Evolutionary conservation across 2,888 invertebrate genomes (phyloP).

Genomic region (Morpho achilles): DNA sequence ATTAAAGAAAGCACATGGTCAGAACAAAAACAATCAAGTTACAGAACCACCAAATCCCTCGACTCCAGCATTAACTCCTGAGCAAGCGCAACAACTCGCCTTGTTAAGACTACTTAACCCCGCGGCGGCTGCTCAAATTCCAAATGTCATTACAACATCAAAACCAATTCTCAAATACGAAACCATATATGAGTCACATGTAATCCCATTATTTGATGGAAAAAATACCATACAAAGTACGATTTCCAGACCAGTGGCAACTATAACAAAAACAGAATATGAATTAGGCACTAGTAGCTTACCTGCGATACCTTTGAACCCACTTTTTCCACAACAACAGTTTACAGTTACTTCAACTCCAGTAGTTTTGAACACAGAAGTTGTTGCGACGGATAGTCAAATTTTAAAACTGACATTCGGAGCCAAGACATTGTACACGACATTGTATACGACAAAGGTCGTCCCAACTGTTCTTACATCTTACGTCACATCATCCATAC

Average conservation of each 20-base stretch:
- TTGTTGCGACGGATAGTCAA: slow-evolving; percentile 89
- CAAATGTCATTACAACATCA: slow-evolving; percentile 87
- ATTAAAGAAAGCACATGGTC: slow-evolving; percentile 68
- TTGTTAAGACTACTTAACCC: slow-evolving; percentile 85
- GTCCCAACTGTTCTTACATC: slow-evolving; percentile 91
- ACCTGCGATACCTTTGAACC: slow-evolving; percentile 78
- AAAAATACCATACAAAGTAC: slow-evolving; percentile 87
- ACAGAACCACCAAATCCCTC: slow-evolving; percentile 71
- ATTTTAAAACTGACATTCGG: slow-evolving; percentile 92
- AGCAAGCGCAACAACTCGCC: slow-evolving; percentile 87
- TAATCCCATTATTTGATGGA: slow-evolving; percentile 88
- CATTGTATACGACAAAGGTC: slow-evolving; percentile 89
- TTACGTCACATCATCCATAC: slow-evolving; percentile 88
- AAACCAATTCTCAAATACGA: slow-evolving; percentile 87
- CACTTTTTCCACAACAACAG: slow-evolving; percentile 81
- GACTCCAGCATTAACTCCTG: slow-evolving; percentile 80
- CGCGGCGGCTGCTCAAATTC: slow-evolving; percentile 82
- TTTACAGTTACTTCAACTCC: slow-evolving; percentile 89
- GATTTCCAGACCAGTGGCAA: slow-evolving; percentile 87
- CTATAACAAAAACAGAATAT: slow-evolving; percentile 88
- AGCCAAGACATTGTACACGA: slow-evolving; percentile 93
- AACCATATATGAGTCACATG: slow-evolving; percentile 89
- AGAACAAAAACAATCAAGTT: slow-evolving; percentile 65
- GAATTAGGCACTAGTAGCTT: slow-evolving; percentile 87
- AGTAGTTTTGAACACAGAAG: slow-evolving; percentile 87